phyloP scores from a whole-genome alignment of 2,797 vertebrate species.

The Sebastes itinus region DNA sequence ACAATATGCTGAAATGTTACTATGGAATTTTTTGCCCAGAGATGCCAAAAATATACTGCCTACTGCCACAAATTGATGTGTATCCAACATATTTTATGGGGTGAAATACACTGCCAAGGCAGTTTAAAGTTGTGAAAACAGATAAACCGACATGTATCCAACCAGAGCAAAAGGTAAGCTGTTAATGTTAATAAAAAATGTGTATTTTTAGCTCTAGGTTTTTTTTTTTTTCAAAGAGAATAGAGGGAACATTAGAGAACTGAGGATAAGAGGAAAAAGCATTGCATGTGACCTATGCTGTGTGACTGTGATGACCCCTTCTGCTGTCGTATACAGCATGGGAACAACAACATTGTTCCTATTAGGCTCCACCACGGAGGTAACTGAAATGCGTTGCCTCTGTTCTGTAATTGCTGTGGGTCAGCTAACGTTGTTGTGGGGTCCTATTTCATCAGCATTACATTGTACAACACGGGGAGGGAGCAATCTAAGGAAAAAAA shows the following conservation, averaged over 20 bases:
- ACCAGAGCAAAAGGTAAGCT: not conserved
- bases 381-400: constrained; percentile 1
- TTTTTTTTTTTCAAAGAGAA: not conserved
- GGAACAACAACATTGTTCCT: not conserved
- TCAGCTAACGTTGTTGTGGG: not conserved
- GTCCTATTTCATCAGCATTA: constrained; percentile 4
- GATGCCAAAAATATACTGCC: not conserved
- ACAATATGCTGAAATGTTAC: not conserved
- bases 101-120: not conserved
- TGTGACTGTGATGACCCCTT: not conserved
- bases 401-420: constrained; percentile 18
- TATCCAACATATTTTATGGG: not conserved
- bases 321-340: not conserved
- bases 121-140: not conserved
- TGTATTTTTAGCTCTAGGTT: not conserved
- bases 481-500: not conserved
- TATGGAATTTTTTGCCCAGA: not conserved
- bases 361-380: not conserved
- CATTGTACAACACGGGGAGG: not conserved
- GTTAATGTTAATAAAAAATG: not conserved
- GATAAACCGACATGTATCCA: not conserved
- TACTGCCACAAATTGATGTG: not conserved
- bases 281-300: not conserved
- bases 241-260: not conserved
- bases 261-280: not conserved